phyloP scores from a whole-genome alignment of 2,888 invertebrate species.

The Eumacrocentrus americanus region DNA sequence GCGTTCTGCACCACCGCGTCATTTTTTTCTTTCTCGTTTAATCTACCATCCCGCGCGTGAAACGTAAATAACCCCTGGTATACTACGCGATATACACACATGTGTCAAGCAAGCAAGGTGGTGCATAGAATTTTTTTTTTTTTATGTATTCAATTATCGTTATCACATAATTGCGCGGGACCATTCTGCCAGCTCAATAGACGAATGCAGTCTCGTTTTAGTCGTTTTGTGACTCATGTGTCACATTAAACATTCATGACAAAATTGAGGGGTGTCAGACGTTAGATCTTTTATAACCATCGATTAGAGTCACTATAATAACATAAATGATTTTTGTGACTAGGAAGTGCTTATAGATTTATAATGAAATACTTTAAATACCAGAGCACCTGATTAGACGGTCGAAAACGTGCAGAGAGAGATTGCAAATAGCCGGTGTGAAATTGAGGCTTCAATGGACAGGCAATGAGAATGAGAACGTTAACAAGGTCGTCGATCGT shows the following conservation, averaged over 20 bases:
- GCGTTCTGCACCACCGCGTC: conserved; percentile 27
- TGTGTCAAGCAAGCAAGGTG: too few species aligned
- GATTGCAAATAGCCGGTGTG: background rate
- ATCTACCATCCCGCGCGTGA: conserved; percentile 21
- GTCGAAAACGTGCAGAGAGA: too few species aligned
- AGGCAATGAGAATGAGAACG: background rate
- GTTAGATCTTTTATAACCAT: background rate
- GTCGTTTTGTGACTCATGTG: background rate
- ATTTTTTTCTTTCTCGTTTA: conserved; percentile 33
- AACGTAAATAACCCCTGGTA: conserved; percentile 27
- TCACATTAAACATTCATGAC: background rate
- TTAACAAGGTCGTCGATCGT: background rate
- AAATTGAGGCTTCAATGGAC: background rate
- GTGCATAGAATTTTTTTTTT: conserved; percentile 1
- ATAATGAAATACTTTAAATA: too few species aligned
- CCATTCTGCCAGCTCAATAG: too few species aligned
- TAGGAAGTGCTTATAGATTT: too few species aligned
- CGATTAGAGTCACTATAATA: too few species aligned
- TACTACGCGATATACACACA: conserved; percentile 9
- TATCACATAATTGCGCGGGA: conserved; percentile 1
- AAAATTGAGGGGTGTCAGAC: background rate
- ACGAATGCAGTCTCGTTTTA: background rate
- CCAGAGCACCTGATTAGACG: too few species aligned
- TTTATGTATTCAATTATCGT: conserved; percentile 11
- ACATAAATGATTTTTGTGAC: too few species aligned